Base-by-base conservation (phyloP, 2,797 vertebrate species). In the Lindbergichthys nudifrons region DNA sequence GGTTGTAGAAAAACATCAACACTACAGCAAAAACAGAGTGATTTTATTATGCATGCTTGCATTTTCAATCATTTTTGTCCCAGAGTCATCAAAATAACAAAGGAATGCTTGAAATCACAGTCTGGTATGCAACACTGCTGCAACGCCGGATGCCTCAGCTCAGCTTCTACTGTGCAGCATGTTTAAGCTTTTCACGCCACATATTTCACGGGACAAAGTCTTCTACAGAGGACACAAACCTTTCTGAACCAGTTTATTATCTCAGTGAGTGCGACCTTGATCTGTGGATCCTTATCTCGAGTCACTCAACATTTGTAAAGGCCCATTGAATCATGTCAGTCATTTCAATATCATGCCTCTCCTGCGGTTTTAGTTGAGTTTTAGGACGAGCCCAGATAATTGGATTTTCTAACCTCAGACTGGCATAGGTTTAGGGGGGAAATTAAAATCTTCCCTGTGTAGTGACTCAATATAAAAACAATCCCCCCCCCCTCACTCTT, bases 401-500 rank as follows among this genome's bases (percentile, higher is more conserved):
- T 90, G 83, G 79, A 87, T 92, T 91, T 82, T 67, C 66, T 77
- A 79, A 87, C 84, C 75, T 81, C 74, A 80, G 47, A 80, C 74
- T 77, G 61, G 50, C 69, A 70, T 62, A 87, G 69, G 80, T 84
- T 78, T 78, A 48, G 79, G 82, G 70, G 80, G 82, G 72, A 87
- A 92, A 92, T 89, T 88, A 81, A 90, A 89, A 81, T 87, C 84
- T 87, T 87, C 83, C 75, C 65, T 65, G 59, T 87, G 80, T 77
- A 73, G 73, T 82, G 67, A 90, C 92, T 93, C 90, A 88, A 92
- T 92, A 84, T 69, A 59, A 81, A 87, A 87, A 89, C 84, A 87
- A 79, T 70, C 78, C 66, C 43, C 2, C 7, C 43, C 8, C 32
- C 41, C 21, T 77, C 70, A 70, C 73, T 75, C 77, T 78, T 68